phyloP scores from a whole-genome alignment of 2,113 vertebrate genomes.

The Siniperca knerii region DNA sequence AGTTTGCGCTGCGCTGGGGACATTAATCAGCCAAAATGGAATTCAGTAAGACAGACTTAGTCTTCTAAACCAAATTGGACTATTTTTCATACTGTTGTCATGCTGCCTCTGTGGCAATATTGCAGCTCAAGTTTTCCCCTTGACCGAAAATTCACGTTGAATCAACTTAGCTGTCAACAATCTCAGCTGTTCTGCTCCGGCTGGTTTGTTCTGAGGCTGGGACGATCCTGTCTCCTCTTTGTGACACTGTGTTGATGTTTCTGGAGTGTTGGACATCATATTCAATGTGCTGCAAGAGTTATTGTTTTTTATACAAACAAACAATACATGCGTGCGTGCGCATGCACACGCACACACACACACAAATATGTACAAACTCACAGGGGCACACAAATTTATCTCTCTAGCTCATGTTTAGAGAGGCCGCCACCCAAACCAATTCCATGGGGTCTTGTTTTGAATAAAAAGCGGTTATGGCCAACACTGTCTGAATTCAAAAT shows the following conservation, averaged over 20 bases:
- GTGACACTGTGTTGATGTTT: slow-evolving; percentile 48
- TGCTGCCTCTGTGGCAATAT: slow-evolving; percentile 32
- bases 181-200: slow-evolving; percentile 10
- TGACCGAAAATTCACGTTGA: slow-evolving; percentile 57
- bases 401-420: slow-evolving; percentile 54
- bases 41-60: slow-evolving; percentile 59
- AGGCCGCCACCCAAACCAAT: slow-evolving; percentile 60
- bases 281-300: slow-evolving; percentile 45
- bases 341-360: not conserved
- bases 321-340: not conserved
- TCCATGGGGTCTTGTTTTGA: slow-evolving; percentile 56
- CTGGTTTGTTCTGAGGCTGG: slow-evolving; percentile 35
- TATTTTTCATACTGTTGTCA: slow-evolving; percentile 67
- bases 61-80: slow-evolving; percentile 54
- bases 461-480: slow-evolving; percentile 60
- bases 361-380: slow-evolving; percentile 26
- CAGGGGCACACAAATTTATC: slow-evolving; percentile 47
- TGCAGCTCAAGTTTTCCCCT: slow-evolving; percentile 46
- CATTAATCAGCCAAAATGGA: slow-evolving; percentile 74
- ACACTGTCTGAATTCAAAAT: slow-evolving; percentile 66
- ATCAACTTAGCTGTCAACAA: slow-evolving; percentile 51
- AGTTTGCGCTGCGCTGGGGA: slow-evolving; percentile 36
- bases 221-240: slow-evolving; percentile 21
- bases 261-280: slow-evolving; percentile 29
- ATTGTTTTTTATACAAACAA: slow-evolving; percentile 55